A percentile compares a stretch with the other conserved stretches of the same genome.
Evolutionary conservation across 1,140 invertebrate genomes (phyloP).

Genomic region (Plutomurus gul): DNA sequence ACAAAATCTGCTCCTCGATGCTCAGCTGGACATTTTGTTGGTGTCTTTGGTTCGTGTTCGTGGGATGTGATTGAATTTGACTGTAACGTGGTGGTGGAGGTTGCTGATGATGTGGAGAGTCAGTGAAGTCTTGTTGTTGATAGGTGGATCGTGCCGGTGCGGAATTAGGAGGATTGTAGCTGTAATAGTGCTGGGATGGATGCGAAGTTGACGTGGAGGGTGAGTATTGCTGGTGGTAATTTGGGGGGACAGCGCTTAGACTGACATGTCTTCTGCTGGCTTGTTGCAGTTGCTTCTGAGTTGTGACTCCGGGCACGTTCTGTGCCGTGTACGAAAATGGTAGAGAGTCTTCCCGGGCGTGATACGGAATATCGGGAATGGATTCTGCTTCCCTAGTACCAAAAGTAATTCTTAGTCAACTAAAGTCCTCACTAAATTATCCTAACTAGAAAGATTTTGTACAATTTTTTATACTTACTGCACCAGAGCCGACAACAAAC

Average conservation of each 20-base stretch:
- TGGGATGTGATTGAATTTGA: neutral
- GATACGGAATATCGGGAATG: conserved; percentile 69
- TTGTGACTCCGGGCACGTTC: neutral
- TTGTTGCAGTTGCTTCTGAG: neutral
- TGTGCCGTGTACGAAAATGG: conserved; percentile 72
- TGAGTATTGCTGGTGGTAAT: conserved; percentile 4
- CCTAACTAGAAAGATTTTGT: too few species aligned
- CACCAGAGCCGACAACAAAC: conserved; percentile 48
- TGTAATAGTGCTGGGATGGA: neutral
- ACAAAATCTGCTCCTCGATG: conserved; percentile 26
- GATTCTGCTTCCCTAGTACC: conserved; percentile 51
- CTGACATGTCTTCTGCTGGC: neutral
- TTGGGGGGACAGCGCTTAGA: neutral
- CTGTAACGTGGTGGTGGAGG: too few species aligned
- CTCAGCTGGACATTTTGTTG: conserved; percentile 1
- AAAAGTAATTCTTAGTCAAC: too few species aligned
- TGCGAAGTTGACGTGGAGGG: neutral
- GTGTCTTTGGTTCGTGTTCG: neutral
- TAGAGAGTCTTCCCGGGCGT: conserved; percentile 76
- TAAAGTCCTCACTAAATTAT: too few species aligned
- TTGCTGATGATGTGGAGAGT: neutral
- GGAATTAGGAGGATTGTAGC: conserved; percentile 12
- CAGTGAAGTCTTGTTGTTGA: neutral
- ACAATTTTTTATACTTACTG: too few species aligned
- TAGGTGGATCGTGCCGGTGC: neutral